A percentile compares a stretch with the other conserved stretches of the same genome.
Evolutionary conservation across 2,797 vertebrate genomes (phyloP).

Genomic region (Helarctos malayanus): DNA sequence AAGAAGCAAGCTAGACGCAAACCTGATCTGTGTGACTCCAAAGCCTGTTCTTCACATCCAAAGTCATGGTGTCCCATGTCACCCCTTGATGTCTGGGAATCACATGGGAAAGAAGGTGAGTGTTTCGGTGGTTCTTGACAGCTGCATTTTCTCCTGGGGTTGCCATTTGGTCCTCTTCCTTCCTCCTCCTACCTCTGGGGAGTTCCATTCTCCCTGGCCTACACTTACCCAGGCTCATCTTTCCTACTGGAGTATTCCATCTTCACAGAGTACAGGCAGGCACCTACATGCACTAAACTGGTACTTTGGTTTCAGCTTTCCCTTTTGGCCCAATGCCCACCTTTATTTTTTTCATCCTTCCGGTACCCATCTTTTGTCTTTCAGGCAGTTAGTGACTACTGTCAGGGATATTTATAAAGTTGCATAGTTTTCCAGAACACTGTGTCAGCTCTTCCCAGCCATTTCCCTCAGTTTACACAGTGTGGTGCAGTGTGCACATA

Average conservation of each 20-base stretch:
- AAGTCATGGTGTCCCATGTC: rapidly evolving
- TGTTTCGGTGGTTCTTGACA: not conserved
- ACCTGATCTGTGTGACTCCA: not conserved
- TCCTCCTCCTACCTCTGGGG: not conserved
- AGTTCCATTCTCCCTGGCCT: not conserved
- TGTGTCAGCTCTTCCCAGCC: not conserved
- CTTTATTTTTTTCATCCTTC: not conserved
- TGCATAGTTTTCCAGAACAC: not conserved
- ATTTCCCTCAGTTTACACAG: not conserved
- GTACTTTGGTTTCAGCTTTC: not conserved
- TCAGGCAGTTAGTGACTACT: not conserved
- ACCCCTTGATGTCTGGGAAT: not conserved
- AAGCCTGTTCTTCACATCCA: not conserved
- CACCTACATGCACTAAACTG: too few relatives aligned
- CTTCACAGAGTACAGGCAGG: not conserved
- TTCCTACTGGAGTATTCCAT: not conserved
- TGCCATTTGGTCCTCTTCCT: not conserved
- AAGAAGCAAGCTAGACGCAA: not conserved
- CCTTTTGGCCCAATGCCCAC: not conserved
- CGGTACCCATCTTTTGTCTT: not conserved
- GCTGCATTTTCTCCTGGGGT: not conserved
- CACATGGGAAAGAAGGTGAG: not conserved
- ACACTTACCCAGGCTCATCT: not conserved
- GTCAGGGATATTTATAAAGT: not conserved
- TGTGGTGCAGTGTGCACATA: not conserved